Conservation (phyloP, 1,140 invertebrate species). For the Drosophila sp. region DNA sequence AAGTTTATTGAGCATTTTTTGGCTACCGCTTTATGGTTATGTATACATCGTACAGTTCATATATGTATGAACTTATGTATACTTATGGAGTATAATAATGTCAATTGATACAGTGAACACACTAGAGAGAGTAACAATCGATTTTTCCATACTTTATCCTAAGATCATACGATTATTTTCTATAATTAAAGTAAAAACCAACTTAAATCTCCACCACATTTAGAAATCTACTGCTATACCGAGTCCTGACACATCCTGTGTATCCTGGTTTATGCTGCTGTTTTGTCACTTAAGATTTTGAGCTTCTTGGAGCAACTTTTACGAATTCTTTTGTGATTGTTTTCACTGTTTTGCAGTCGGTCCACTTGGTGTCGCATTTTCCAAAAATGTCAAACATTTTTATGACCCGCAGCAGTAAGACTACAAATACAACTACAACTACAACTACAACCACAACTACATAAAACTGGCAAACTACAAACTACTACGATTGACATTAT, state of each 20-base stretch:
- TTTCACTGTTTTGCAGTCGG: constrained; percentile 21
- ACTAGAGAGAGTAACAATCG: not conserved
- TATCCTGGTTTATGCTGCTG: too few species aligned
- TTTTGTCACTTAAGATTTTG: too few species aligned
- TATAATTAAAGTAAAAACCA: too few species aligned
- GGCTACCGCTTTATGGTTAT: constrained; percentile 30
- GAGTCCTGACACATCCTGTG: too few species aligned
- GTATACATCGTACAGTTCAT: not conserved
- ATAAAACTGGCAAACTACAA: constrained; percentile 16
- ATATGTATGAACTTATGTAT: constrained; percentile 1
- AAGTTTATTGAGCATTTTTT: constrained; percentile 67
- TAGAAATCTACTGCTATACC: too few species aligned
- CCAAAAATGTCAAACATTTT: constrained; percentile 60
- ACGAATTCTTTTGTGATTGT: not conserved
- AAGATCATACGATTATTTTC: too few species aligned
- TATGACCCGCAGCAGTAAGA: constrained; percentile 43
- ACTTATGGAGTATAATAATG: not conserved
- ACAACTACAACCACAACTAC: constrained; percentile 36
- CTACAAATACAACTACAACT: constrained; percentile 34
- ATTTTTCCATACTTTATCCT: too few species aligned
- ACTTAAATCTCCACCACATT: too few species aligned
- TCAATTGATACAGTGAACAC: constrained; percentile 1
- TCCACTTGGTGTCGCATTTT: constrained; percentile 43
- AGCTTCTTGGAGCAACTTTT: too few species aligned
- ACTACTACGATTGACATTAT: constrained; percentile 65